Evolutionary conservation across 2,888 invertebrate genomes (phyloP), one percentile per base, ranked within the genome.

Genomic region (Cacoxenus indagator): DNA sequence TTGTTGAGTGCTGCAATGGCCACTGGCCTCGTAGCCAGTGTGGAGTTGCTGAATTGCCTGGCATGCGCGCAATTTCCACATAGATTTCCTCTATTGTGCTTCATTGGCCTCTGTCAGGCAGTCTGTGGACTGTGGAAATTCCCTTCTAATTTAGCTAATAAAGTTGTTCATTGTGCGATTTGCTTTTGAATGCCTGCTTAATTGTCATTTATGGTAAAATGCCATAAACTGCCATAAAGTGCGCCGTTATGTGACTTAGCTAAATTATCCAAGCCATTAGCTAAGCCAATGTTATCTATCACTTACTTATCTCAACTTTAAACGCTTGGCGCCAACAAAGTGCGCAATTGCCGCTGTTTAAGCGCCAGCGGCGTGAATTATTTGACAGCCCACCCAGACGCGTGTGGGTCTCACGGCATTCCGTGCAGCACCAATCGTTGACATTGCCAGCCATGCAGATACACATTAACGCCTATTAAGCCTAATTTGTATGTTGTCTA

Each of bases 61-160:
- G 70, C 82, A 80, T 83, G 81, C 83, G 79, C 83, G 75, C 74
- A 79, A 81, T 76, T 80, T 55, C 27, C 19, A 26, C 19, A 26
- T 55, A 27, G 14, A 55, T 55, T 27, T 55, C 26, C 27, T 48
- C 8, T 27, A 27, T 27, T 31, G 29, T 59, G 43, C 19, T 14
- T 61, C 19, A 9, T 22, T 22, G 19, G 37, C 27, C 26, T 55
- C 24, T 4, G 26, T 26, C 57, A 29, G 57, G 17, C 48, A n/a
- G 48, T 48, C 48, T 14, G 0, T 48, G 6, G 11, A 17, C 19
- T 37, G 37, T 37, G 37, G 8, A 51, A 17, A 51, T 51, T 51
- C 27, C 26, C 55, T 83, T 83, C 83, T 81, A 81, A 83, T 80
- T 80, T 76, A 80, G 82, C 80, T 80, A 81, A 80, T 83, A 80